Conservation (phyloP, 2,888 invertebrate genomes). For the Diploptera punctata region DNA sequence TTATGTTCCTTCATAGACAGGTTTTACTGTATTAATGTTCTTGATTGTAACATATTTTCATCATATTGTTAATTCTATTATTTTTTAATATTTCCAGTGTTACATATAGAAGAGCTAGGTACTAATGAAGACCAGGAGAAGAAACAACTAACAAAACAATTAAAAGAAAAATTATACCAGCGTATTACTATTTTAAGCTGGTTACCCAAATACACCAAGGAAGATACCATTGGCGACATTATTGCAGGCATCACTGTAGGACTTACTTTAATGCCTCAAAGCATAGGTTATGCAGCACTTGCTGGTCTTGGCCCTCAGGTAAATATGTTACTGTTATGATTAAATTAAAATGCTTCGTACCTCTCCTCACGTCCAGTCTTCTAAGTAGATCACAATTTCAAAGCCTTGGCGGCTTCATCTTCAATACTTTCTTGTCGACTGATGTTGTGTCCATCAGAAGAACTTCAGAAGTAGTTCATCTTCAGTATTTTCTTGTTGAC, state of each 20-base stretch:
- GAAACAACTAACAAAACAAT: background rate
- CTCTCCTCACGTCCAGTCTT: too few species aligned
- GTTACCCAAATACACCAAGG: conserved; percentile 72
- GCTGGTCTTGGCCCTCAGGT: conserved; percentile 84
- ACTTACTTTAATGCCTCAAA: conserved; percentile 91
- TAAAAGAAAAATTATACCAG: background rate
- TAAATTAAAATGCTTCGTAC: too few species aligned
- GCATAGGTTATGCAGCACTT: conserved; percentile 88
- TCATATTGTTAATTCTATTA: too few species aligned
- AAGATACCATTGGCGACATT: conserved; percentile 75
- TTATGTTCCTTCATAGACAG: too few species aligned
- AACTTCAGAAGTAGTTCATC: too few species aligned
- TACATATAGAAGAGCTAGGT: background rate
- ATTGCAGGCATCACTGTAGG: conserved; percentile 91
- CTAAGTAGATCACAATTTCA: too few species aligned
- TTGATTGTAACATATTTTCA: too few species aligned
- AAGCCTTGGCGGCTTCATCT: too few species aligned
- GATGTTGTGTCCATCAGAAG: too few species aligned
- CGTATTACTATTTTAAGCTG: conserved; percentile 44
- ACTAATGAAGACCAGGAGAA: background rate
- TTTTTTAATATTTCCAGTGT: background rate
- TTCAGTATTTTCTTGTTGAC: too few species aligned
- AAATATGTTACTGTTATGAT: conserved; percentile 39
- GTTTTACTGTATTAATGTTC: too few species aligned
- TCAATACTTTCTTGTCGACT: too few species aligned